Evolutionary conservation across 2,888 invertebrate species (phyloP), one percentile per base, ranked within the genome.

Genomic region (Drosophila algonquin): DNA sequence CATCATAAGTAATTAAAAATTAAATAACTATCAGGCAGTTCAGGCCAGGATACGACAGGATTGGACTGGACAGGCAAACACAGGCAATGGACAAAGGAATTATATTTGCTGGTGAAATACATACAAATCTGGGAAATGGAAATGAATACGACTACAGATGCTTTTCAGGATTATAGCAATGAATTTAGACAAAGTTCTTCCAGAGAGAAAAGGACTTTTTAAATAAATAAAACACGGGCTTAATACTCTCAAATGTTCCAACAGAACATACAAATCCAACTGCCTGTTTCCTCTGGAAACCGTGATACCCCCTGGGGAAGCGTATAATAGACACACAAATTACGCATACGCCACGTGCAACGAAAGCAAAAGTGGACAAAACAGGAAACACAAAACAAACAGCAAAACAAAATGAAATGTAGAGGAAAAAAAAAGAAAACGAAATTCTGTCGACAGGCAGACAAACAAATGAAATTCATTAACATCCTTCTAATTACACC

Each of bases 401-500:
- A 7, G 40, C 32, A 52, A 63, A 61, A 27, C 10, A 48, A 56
- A 50, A 46, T 51, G 18, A 55, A 53, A 32, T 55, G 56, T 21
- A 51, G 40, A 40, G 14, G 14, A 2, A 6, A 40, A 40, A 40
- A 40, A 40, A 82, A 54, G 53, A 35, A 24, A 30, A 30, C 8
- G 14, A 46, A 63, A 58, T 56, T 56, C 46, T 63, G 81, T 65
- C 63, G 73, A 81, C 82, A 69, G 76, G 63, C 75, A 52, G 76
- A 61, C 78, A 70, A 76, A 87, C 76, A 84, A 83, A 88, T 88
- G 78, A 89, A 88, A 88, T 85, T 85, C 84, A 85, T 89, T 89
- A 86, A 89, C 90, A 89, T 64, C 81, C 81, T 86, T 88, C 89
- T 85, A 85, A 85, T 85, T 89, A 88, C 87, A 86, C n/a, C 84